Evolutionary conservation across 1,140 invertebrate species (phyloP).

Genomic region (Octopus sinensis): DNA sequence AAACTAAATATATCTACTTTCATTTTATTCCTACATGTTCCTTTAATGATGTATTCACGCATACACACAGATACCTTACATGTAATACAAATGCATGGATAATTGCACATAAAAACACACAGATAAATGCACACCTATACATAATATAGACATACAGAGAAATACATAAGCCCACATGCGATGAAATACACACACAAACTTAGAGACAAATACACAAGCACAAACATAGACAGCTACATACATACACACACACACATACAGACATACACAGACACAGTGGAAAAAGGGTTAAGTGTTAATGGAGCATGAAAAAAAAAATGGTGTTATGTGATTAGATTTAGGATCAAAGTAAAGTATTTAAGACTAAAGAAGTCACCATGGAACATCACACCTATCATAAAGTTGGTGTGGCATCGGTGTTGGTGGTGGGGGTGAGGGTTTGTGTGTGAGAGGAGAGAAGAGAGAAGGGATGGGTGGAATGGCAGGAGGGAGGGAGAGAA

Average conservation of each 20-base stretch:
- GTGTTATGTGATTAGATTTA: too few species aligned
- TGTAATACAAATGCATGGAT: neutral
- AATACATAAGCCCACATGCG: neutral
- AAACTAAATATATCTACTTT: too few species aligned
- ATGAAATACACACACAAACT: neutral
- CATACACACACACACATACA: neutral
- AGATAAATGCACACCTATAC: neutral
- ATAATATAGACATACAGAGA: neutral
- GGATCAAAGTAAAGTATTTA: too few species aligned
- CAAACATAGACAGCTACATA: neutral
- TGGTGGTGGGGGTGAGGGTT: too few species aligned
- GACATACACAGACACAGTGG: neutral
- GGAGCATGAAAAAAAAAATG: too few species aligned
- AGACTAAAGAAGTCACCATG: too few species aligned
- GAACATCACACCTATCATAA: too few species aligned
- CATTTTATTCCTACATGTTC: too few species aligned
- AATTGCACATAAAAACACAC: neutral
- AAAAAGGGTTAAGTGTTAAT: too few species aligned
- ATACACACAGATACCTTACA: neutral
- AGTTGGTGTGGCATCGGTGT: too few species aligned
- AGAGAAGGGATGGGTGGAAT: neutral
- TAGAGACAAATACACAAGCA: neutral
- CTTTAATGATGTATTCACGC: neutral
- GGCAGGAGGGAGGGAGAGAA: neutral
- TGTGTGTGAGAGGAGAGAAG: neutral